Percentiles rank a stretch among this genome's conserved stretches.
phyloP scores from a whole-genome alignment of 1,140 invertebrate genomes.

The Drosophila orena region DNA sequence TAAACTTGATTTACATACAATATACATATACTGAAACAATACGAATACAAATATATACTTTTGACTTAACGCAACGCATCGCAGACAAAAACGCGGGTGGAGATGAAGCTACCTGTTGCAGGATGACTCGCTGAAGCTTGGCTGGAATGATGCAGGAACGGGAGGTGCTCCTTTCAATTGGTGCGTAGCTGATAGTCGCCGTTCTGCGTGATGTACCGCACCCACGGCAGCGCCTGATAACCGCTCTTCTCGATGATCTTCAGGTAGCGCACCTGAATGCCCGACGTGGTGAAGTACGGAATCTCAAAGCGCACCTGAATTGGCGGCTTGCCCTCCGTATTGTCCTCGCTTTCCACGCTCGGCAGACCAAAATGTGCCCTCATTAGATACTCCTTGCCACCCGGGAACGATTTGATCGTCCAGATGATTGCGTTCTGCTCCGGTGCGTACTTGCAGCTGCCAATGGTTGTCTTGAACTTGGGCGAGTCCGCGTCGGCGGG shows the following conservation, averaged over 20 bases:
- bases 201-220: constrained; percentile 99
- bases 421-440: constrained; percentile 99
- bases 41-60: constrained; percentile 56
- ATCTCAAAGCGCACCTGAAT: constrained; percentile 99
- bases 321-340: constrained; percentile 96
- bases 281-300: constrained; percentile 99
- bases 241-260: constrained; percentile 99
- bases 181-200: constrained; percentile 99
- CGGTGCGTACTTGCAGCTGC: constrained; percentile 98
- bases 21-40: constrained; percentile 69
- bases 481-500: constrained; percentile 99
- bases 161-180: constrained; percentile 86
- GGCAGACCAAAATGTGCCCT: constrained; percentile 99
- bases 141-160: constrained; percentile 63
- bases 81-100: constrained; percentile 34
- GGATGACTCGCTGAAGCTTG: constrained; percentile 65
- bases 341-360: constrained; percentile 97
- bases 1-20: constrained; percentile 74
- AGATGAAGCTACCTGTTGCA: constrained; percentile 54
- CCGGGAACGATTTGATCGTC: constrained; percentile 99
- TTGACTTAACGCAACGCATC: constrained; percentile 58
- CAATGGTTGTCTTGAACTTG: constrained; percentile 99
- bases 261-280: constrained; percentile 98
- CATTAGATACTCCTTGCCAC: constrained; percentile 99
- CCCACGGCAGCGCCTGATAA: constrained; percentile 99